These are phyloP conservation scores for Cochlearius cochlearius DNA, from an alignment of 2,113 vertebrate species.

Conservation along the genomic window DNA sequence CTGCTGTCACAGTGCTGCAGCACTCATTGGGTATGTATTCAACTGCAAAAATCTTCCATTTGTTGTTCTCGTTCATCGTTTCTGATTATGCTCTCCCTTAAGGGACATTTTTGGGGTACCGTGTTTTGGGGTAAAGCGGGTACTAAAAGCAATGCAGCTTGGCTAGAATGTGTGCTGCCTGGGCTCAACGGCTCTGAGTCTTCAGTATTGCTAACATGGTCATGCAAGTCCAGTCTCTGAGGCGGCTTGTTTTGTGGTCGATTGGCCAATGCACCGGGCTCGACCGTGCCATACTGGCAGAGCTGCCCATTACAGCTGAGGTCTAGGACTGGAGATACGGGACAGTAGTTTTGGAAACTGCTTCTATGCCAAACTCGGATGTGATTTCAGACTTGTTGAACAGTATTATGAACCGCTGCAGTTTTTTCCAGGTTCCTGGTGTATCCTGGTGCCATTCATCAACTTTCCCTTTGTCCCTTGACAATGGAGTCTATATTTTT, in stretches of 20 bases:
- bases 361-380: not conserved
- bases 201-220: not conserved
- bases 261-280: fast-evolving
- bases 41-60: not conserved
- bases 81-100: not conserved
- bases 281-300: fast-evolving
- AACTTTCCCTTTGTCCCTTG: not conserved
- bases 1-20: not conserved
- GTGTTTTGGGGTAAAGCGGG: not conserved
- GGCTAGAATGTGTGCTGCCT: not conserved
- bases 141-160: not conserved
- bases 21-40: not conserved
- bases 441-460: not conserved
- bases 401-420: not conserved
- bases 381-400: not conserved
- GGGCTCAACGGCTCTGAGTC: no score
- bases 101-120: not conserved
- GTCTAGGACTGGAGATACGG: not conserved
- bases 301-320: not conserved
- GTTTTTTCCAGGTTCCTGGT: not conserved
- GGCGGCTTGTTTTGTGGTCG: not conserved
- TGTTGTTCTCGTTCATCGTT: not conserved
- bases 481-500: not conserved
- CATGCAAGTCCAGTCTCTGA: not conserved
- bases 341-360: not conserved